phyloP scores from a whole-genome alignment of 2,888 invertebrate genomes.

The Yponomeuta evonymella region DNA sequence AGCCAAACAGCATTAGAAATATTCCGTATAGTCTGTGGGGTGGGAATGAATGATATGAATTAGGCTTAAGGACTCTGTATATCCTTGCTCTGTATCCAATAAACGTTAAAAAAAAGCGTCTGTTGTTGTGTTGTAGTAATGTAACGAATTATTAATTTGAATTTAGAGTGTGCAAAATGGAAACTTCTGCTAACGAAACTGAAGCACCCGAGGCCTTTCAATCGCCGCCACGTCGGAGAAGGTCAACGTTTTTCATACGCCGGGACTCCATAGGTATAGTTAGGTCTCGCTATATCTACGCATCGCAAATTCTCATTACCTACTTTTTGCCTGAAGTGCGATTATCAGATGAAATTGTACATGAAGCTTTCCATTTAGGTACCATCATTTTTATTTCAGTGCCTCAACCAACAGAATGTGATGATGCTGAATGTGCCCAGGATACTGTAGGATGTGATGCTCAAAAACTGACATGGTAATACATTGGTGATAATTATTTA shows the following conservation, averaged over 20 bases:
- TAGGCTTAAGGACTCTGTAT: no score
- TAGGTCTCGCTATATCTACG: not conserved
- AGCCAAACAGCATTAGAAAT: no score
- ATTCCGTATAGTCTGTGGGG: no score
- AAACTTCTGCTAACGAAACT: constrained; percentile 44
- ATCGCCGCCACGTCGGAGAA: constrained; percentile 58
- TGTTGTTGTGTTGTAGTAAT: no score
- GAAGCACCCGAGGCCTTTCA: constrained; percentile 46
- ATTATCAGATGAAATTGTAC: no score
- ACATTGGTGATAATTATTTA: no score
- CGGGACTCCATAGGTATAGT: constrained; percentile 54
- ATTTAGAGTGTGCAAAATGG: constrained; percentile 35
- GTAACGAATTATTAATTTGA: not conserved
- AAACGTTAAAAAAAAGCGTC: no score
- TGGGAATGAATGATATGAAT: no score
- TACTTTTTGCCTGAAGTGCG: no score
- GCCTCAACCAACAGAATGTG: not conserved
- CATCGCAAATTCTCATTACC: not conserved
- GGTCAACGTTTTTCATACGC: constrained; percentile 65
- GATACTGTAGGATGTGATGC: not conserved
- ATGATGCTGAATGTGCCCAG: not conserved
- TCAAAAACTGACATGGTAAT: not conserved
- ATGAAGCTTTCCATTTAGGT: not conserved
- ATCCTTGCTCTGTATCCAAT: no score
- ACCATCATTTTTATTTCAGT: not conserved